Evolutionary conservation across 2,888 invertebrate species (phyloP), one percentile per base, ranked within the genome.

Genomic region (Liodrosophila aerea): DNA sequence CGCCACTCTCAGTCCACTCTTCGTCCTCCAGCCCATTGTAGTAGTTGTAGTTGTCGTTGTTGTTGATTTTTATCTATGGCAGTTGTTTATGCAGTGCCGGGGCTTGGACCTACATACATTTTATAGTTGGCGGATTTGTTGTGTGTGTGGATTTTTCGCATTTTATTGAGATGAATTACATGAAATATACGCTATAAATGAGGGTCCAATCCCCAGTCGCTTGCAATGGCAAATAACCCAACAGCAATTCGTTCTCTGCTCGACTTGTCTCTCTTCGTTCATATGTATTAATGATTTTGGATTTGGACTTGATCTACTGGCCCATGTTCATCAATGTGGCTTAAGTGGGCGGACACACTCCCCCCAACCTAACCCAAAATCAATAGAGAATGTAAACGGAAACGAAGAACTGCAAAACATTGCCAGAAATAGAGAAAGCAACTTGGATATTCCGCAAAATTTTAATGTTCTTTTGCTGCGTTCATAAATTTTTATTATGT

Each of bases 401-500:
- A 13, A 36, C n/a, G 15, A 11, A 37, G 12, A 39, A n/a, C 13
- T 4, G 7, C 4, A 7, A 30, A 22, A 22, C 22, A 22, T 22
- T 22, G 22, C 22, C 5, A 2, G 22, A n/a, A 7, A 22, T 9
- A 13, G 18, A 13, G 50, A 34, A 18, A 11, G 18, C 15, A 29
- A 40, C 51, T n/a, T 51, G 64, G 52, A 59, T 49, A 54, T 45
- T 62, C 52, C 63, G 60, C 61, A 63, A 68, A 74, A 80, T 75
- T 80, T 74, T 66, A 80, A 84, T 84, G 75, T 67, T 50, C 64
- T 52, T 66, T 59, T 56, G 60, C 71, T 62, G 64, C 65, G 77
- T 78, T 78, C 85, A 82, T 85, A 85, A 73, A 85, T 78, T 85
- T 81, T 82, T 85, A 80, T 78, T 81, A 84, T 68, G 85, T 81